Evolutionary conservation across 2,797 vertebrate genomes (phyloP).

Genomic region (Vireo griseus): DNA sequence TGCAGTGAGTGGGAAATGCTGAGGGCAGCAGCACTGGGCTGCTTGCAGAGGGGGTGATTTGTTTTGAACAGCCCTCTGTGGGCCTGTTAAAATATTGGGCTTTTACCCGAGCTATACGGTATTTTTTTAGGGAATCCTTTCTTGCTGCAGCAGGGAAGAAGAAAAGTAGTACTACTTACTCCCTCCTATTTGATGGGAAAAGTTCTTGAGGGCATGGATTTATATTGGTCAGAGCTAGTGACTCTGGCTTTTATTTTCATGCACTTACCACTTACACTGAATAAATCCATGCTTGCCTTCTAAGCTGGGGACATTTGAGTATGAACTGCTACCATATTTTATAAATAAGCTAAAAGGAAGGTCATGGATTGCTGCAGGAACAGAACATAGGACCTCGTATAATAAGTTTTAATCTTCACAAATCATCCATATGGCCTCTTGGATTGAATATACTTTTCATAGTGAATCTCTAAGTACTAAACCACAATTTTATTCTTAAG

Average conservation of each 20-base stretch:
- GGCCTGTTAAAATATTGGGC: fast-evolving
- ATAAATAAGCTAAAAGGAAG: conserved; percentile 6
- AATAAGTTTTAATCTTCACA: conserved; percentile 33
- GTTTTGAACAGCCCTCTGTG: background rate
- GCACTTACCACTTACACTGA: background rate
- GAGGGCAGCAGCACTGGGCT: background rate
- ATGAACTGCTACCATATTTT: conserved; percentile 23
- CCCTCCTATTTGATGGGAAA: background rate
- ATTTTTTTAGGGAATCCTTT: background rate
- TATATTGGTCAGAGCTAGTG: background rate
- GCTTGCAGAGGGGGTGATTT: background rate
- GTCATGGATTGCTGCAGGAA: conserved; percentile 8
- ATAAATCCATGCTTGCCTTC: conserved; percentile 29
- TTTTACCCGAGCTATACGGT: background rate
- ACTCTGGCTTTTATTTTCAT: conserved; percentile 15
- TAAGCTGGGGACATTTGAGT: background rate
- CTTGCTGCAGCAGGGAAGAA: background rate
- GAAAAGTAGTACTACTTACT: background rate
- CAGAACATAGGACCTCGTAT: background rate
- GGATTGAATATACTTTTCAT: background rate
- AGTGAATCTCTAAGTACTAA: background rate
- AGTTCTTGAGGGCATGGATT: background rate
- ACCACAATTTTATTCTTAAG: background rate
- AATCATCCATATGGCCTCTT: background rate
- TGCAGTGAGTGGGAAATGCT: background rate